Conservation (phyloP, 2,797 vertebrate genomes). For the Schizothorax lantsangensis region DNA sequence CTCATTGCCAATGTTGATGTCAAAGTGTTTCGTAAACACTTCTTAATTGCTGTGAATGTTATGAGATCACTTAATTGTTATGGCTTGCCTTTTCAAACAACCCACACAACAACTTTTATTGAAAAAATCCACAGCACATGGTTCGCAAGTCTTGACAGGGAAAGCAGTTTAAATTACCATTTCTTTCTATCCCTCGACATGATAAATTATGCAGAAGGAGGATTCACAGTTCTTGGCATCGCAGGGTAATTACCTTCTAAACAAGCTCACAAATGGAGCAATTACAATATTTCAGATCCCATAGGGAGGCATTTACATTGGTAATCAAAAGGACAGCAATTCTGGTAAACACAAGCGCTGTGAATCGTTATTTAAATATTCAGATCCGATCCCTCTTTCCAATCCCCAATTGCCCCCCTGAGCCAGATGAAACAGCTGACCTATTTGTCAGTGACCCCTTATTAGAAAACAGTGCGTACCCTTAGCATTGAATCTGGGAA, state of each 20-base stretch:
- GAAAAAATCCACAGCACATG: constrained; percentile 32
- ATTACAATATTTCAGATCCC: constrained; percentile 28
- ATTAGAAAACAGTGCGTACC: constrained; percentile 27
- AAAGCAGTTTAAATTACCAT: constrained; percentile 27
- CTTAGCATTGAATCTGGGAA: constrained; percentile 32
- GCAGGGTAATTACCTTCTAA: constrained; percentile 12
- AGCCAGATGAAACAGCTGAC: constrained; percentile 31
- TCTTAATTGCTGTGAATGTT: constrained; percentile 7
- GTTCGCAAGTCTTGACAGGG: constrained; percentile 42
- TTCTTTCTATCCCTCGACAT: neutral
- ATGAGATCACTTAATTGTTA: constrained; percentile 20
- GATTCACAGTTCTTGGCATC: constrained; percentile 37
- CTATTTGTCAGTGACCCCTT: constrained; percentile 25
- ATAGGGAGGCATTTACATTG: constrained; percentile 12
- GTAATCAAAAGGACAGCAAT: constrained; percentile 24
- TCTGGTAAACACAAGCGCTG: constrained; percentile 19
- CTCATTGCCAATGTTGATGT: neutral
- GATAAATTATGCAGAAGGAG: constrained; percentile 26
- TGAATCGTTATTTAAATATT: constrained; percentile 21
- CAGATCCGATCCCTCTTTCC: constrained; percentile 18
- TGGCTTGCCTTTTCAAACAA: constrained; percentile 25
- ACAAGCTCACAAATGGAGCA: constrained; percentile 32
- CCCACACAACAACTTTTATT: neutral
- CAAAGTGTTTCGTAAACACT: constrained; percentile 8
- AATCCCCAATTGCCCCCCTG: constrained; percentile 1